Base-by-base conservation (phyloP, 2,888 invertebrate genomes). In the Scaptomyza tumidula region DNA sequence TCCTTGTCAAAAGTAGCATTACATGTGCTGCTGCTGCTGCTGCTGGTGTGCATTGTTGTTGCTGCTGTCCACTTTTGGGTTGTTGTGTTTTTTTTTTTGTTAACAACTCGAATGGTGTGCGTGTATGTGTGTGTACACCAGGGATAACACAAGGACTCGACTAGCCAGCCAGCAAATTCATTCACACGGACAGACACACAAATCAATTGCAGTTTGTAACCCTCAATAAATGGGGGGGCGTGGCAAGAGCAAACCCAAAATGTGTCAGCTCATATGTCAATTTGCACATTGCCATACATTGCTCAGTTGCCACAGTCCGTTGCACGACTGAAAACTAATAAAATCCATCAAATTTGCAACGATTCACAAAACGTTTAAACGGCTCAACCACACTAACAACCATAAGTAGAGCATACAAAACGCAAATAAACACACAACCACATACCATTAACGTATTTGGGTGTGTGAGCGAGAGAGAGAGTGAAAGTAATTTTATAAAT, bases 181-280 rank as follows among this genome's bases (percentile, higher is more conserved):
- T 79, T 37, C 65, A 41, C 16, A 41, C 10, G 10, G 9, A 10
- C 41, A 10, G 1, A 10, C 41, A 45, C 63, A 55, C 72, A 76
- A 77, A 78, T 82, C 78, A 82, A 75, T 81, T 75, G 63, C 44
- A 57, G 56, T 54, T 68, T 54, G n/a, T 33, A 33, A 35, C 41
- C 41, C 41, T 10, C 29, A 29, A 29, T 5, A 3, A 16, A 50
- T 0, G 6, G 52, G 56, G 48, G 60, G 59, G 65, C 57, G 54
- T 58, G 71, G 70, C 69, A 3, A 37, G 39, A 39, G 14, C 16
- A 16, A 16, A 16, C 72, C 64, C 65, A 56, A 69, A 80, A 64
- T 80, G 72, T 83, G 83, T 59, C 73, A 72, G 61, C 77, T 73
- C 73, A 72, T 72, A 83, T 78, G 83, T 72, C 80, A 76, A 78